Conservation (phyloP, 2,113 vertebrate species). For the Heterocephalus glaber region DNA sequence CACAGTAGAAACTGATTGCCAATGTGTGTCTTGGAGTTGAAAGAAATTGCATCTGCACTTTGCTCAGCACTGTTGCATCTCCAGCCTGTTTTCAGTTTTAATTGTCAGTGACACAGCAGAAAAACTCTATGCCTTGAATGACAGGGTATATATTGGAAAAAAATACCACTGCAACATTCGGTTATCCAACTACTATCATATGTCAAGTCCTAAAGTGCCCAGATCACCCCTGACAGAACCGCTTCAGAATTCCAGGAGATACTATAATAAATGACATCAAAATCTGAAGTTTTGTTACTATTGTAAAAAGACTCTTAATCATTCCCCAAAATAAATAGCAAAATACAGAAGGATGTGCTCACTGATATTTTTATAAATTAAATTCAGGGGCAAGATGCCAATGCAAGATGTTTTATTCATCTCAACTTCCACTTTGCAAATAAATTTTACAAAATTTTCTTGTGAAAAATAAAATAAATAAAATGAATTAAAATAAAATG, state of each 20-base stretch:
- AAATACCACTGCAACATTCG: constrained; percentile 93
- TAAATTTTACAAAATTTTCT: constrained; percentile 72
- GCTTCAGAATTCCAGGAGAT: constrained; percentile 74
- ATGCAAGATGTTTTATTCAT: constrained; percentile 72
- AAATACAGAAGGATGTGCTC: constrained; percentile 48
- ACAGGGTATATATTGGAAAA: constrained; percentile 87
- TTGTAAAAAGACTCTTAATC: constrained; percentile 13
- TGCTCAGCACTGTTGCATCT: constrained; percentile 96
- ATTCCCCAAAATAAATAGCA: background rate
- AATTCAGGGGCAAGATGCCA: constrained; percentile 77
- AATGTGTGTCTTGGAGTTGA: constrained; percentile 94
- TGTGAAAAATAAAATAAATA: constrained; percentile 6
- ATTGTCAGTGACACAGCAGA: constrained; percentile 97
- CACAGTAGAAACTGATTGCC: constrained; percentile 92
- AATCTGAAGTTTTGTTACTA: constrained; percentile 55
- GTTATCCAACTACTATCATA: constrained; percentile 92
- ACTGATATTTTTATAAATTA: constrained; percentile 74
- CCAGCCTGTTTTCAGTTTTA: constrained; percentile 94
- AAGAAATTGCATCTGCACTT: constrained; percentile 97
- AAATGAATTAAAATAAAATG: background rate
- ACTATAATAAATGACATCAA: constrained; percentile 37
- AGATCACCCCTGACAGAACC: constrained; percentile 62
- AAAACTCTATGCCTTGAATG: constrained; percentile 94
- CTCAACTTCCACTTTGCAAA: constrained; percentile 69
- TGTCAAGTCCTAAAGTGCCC: constrained; percentile 75